Percentiles rank a stretch among this genome's conserved stretches.
Conservation (phyloP, 2,888 invertebrate species). For the Villa cingulata region DNA sequence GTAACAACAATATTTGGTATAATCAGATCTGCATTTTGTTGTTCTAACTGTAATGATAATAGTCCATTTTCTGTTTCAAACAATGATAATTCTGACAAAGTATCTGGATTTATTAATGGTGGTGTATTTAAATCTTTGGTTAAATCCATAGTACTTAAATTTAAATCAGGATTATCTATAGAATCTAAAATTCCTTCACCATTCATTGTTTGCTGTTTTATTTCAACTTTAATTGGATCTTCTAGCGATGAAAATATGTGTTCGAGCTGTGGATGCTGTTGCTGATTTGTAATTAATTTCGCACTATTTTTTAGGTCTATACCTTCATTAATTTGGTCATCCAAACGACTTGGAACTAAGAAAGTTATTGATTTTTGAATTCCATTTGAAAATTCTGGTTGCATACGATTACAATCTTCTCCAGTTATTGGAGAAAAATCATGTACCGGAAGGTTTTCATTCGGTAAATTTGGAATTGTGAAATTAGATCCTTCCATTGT, state of each 20-base stretch:
- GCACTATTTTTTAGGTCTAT: neutral
- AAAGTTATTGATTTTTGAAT: conserved; percentile 6
- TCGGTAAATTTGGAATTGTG: conserved; percentile 1
- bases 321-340: neutral
- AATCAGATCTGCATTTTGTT: no score
- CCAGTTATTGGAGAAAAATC: conserved; percentile 6
- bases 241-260: neutral
- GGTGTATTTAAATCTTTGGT: neutral
- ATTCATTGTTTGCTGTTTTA: conserved; percentile 4
- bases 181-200: neutral
- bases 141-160: conserved; percentile 1
- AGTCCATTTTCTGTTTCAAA: no score
- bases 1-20: no score
- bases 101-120: neutral
- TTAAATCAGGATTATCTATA: neutral
- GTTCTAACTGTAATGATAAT: no score
- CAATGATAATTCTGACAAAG: neutral
- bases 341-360: neutral
- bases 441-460: conserved; percentile 5
- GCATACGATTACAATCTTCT: conserved; percentile 4
- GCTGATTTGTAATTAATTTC: neutral
- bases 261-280: neutral
- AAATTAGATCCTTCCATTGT: no score
- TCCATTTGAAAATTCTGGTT: conserved; percentile 9
- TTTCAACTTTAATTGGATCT: neutral